Conservation (phyloP, 2,888 invertebrate genomes). For the Sympetrum striolatum region DNA sequence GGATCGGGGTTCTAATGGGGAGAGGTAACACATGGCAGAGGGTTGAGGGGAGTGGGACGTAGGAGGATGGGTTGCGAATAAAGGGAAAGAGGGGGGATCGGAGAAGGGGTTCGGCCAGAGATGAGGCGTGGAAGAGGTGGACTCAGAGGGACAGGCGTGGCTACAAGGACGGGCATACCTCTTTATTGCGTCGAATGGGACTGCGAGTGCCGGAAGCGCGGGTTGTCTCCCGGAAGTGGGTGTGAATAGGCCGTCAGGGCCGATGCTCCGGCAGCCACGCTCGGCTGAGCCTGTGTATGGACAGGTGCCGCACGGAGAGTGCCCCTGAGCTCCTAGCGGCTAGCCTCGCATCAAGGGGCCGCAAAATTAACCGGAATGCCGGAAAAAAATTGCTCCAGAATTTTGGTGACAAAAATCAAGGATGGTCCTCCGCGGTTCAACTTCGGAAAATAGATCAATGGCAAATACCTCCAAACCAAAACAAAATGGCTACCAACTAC, state of each 20-base stretch:
- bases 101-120: too few relatives aligned
- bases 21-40: too few relatives aligned
- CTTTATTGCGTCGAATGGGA: not conserved
- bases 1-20: too few relatives aligned
- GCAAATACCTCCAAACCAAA: too few relatives aligned
- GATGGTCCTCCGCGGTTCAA: too few relatives aligned
- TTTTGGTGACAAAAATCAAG: too few relatives aligned
- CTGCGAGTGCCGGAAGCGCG: not conserved
- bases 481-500: too few relatives aligned
- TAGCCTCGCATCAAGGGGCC: not conserved
- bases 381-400: too few relatives aligned
- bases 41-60: too few relatives aligned
- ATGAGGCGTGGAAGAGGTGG: not conserved
- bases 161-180: not conserved
- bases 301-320: not conserved
- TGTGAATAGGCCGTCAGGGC: conserved; percentile 35
- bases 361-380: not conserved
- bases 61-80: not conserved
- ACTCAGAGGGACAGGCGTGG: not conserved
- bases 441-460: too few relatives aligned
- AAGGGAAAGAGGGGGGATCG: not conserved
- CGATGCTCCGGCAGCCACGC: conserved; percentile 1
- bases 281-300: not conserved
- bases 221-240: conserved; percentile 7
- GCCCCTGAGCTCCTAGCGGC: not conserved